Conservation (phyloP, 2,113 vertebrate genomes). For the Prionailurus viverrinus region DNA sequence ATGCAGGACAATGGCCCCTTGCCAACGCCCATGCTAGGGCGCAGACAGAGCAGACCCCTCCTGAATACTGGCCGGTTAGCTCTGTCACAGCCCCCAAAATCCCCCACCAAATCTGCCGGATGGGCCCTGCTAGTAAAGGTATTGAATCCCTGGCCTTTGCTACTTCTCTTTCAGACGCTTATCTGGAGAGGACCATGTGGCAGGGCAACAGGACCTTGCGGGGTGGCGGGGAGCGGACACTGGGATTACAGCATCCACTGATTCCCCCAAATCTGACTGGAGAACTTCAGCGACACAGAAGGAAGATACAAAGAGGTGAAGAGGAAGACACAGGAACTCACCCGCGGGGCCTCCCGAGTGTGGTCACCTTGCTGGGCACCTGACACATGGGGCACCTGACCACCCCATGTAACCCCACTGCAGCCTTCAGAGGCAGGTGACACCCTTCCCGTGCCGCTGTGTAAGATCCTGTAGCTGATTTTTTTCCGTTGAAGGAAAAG, state of each 20-base stretch:
- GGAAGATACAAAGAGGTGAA: background rate
- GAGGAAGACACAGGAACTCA: background rate
- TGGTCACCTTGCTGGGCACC: no score
- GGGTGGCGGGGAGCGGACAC: background rate
- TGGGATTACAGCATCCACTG: background rate
- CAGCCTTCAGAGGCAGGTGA: background rate
- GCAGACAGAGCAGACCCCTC: background rate
- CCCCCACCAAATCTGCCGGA: background rate
- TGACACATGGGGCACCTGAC: no score
- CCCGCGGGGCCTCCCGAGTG: background rate
- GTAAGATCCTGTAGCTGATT: background rate
- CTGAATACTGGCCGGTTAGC: background rate
- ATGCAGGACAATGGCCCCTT: background rate
- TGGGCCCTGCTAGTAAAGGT: background rate
- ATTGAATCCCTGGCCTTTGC: background rate
- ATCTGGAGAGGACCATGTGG: background rate
- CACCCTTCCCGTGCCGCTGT: background rate
- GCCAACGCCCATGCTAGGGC: background rate
- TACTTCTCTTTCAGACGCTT: background rate
- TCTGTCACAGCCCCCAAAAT: background rate
- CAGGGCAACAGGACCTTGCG: background rate
- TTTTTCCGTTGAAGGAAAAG: constrained; percentile 18
- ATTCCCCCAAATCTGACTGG: background rate
- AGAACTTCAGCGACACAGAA: background rate
- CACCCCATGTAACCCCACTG: background rate